Evolutionary conservation across 2,113 vertebrate genomes (phyloP), one percentile per base, ranked within the genome.

Genomic region (Xyrauchen texanus): DNA sequence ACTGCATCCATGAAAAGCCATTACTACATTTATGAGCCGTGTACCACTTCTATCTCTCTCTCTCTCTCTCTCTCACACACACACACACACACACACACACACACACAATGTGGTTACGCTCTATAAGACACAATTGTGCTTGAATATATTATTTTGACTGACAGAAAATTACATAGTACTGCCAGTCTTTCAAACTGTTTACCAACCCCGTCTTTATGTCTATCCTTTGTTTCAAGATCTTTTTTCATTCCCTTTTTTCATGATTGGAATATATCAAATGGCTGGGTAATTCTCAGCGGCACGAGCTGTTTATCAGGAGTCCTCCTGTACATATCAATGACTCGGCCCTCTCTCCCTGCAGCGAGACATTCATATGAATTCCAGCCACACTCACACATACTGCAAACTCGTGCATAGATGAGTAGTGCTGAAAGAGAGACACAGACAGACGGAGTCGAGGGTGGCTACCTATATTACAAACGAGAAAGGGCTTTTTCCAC

Each of bases 281-380:
- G 84, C 87, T 86, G 89, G 86, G 90, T 89, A 90, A 88, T 87
- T 84, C 83, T 85, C 75, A 85, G 89, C 83, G 84, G 88, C 68
- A 75, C 74, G 81, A 87, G 88, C 88, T 92, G 93, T 93, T 93
- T 92, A 93, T 92, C 92, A 82, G 89, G 87, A 87, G 87, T 88
- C 89, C 88, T 90, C 87, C 91, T 57, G 90, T 90, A 93, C 92
- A 92, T 93, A 93, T 92, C 92, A 93, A 92, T 93, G 91, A 92
- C 89, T 89, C 70, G 79, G 86, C 83, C 85, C 88, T 83, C 82
- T 82, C 77, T 88, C 89, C 89, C 86, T 80, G 78, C 86, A 82
- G 86, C 87, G 88, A 86, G 86, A 86, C 86, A 83, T 88, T 92
- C 88, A 92, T 92, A 92, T 87, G 91, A 91, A 94, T 93, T 93